Conservation (phyloP, 1,140 invertebrate species). For the Drosophila seguyi region DNA sequence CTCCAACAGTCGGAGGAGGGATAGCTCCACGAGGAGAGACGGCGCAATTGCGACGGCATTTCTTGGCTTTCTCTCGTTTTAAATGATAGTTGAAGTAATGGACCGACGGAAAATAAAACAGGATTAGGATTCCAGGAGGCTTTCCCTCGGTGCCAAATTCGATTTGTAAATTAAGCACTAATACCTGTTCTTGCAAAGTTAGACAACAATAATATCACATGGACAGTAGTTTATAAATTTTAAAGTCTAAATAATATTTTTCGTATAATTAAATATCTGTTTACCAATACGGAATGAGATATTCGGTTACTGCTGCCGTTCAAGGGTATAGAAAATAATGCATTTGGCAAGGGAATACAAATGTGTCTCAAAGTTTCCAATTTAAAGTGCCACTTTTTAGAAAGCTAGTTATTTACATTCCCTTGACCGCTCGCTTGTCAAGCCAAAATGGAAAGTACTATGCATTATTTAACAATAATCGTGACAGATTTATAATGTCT, state of each 20-base stretch:
- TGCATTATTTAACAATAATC: conserved; percentile 65
- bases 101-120: conserved; percentile 17
- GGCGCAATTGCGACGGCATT: conserved; percentile 26
- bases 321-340: background rate
- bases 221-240: too few species aligned
- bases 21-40: conserved; percentile 10
- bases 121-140: conserved; percentile 43
- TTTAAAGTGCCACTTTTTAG: conserved; percentile 12
- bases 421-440: conserved; percentile 1
- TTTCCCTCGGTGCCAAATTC: background rate
- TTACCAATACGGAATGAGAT: too few species aligned
- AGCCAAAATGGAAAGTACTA: conserved; percentile 34
- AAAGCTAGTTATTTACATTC: conserved; percentile 21
- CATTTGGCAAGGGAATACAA: background rate
- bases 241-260: too few species aligned
- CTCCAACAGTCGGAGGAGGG: conserved; percentile 56
- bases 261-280: too few species aligned
- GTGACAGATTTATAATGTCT: conserved; percentile 65
- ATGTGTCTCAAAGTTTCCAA: background rate
- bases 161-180: background rate
- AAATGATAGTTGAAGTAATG: conserved; percentile 47
- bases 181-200: background rate
- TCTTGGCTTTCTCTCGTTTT: conserved; percentile 18
- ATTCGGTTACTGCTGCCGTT: background rate
- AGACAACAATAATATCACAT: too few species aligned